Evolutionary conservation across 2,888 invertebrate genomes (phyloP).

Genomic region (Lasioglossum morio): DNA sequence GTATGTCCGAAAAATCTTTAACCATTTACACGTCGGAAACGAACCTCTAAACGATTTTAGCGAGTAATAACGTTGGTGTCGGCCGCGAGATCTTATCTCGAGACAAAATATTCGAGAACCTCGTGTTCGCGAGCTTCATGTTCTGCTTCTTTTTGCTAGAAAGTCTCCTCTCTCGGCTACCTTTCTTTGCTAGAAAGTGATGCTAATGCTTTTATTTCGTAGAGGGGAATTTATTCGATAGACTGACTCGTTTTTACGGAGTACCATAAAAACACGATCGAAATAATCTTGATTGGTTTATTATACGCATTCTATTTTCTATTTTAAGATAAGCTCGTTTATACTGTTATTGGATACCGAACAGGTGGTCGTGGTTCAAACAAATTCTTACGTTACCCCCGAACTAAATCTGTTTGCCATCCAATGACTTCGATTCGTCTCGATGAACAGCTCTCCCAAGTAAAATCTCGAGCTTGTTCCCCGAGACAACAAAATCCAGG

Average conservation of each 20-base stretch:
- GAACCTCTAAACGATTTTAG: neutral
- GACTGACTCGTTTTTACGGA: neutral
- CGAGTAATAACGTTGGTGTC: neutral
- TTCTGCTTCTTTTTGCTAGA: conserved; percentile 18
- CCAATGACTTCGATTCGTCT: neutral
- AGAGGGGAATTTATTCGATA: neutral
- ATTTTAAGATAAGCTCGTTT: no score
- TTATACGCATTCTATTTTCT: neutral
- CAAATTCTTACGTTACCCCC: neutral
- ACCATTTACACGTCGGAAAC: neutral
- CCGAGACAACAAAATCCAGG: neutral
- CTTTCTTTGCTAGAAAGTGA: conserved; percentile 13
- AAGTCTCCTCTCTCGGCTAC: conserved; percentile 6
- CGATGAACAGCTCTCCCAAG: neutral
- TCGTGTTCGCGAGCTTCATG: neutral
- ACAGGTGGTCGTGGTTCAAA: neutral
- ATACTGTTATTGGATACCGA: neutral
- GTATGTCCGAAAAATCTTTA: conserved; percentile 35
- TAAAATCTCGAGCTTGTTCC: neutral
- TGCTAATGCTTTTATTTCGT: neutral
- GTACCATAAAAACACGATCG: neutral
- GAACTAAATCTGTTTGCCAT: neutral
- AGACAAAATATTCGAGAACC: neutral
- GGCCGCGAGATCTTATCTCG: neutral
- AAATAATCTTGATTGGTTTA: neutral